phyloP scores from a whole-genome alignment of 37 sponge, comb jelly and placozoan species.

The Oscarella lobularis region DNA sequence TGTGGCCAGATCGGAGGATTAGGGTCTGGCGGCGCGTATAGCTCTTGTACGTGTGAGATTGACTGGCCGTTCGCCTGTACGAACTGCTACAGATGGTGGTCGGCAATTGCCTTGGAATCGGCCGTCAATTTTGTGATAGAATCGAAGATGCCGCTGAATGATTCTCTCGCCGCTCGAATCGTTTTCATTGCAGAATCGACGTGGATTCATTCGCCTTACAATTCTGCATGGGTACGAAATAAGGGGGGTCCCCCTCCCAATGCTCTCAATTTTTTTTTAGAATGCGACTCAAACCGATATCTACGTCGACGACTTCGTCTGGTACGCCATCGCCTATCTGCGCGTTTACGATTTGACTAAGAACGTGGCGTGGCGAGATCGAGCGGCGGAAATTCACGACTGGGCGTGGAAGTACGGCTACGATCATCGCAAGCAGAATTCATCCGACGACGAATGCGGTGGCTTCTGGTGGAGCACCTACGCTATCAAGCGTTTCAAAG shows the following conservation, averaged over 20 bases:
- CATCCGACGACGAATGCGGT: slow-evolving; percentile 12
- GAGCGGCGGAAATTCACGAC: slow-evolving; percentile 22
- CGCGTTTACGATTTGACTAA: slow-evolving; percentile 36
- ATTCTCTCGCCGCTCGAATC: not conserved
- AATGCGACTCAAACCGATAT: slow-evolving; percentile 14
- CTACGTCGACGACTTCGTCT: slow-evolving; percentile 29
- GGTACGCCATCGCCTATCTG: slow-evolving; percentile 42
- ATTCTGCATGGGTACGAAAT: slow-evolving; percentile 31
- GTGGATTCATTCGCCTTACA: slow-evolving; percentile 32
- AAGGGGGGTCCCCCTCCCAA: too few relatives aligned
- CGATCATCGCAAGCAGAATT: slow-evolving; percentile 4
- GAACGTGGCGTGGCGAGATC: slow-evolving; percentile 21
- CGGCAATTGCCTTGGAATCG: slow-evolving; percentile 22
- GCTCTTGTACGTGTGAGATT: slow-evolving; percentile 6
- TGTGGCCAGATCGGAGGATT: slow-evolving; percentile 28
- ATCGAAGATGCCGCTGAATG: slow-evolving; percentile 2
- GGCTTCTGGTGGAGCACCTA: slow-evolving; percentile 43
- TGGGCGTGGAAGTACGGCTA: slow-evolving; percentile 38
- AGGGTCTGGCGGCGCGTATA: not conserved
- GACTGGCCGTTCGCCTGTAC: slow-evolving; percentile 4
- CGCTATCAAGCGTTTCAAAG: slow-evolving; percentile 8
- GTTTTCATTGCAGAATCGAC: slow-evolving; percentile 3
- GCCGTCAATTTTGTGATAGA: slow-evolving; percentile 29
- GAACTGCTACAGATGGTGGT: slow-evolving; percentile 36
- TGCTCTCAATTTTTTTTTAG: too few relatives aligned